Percentiles rank a stretch among this genome's conserved stretches.
Conservation (phyloP, 2,888 invertebrate species). For the Heliconius erato region DNA sequence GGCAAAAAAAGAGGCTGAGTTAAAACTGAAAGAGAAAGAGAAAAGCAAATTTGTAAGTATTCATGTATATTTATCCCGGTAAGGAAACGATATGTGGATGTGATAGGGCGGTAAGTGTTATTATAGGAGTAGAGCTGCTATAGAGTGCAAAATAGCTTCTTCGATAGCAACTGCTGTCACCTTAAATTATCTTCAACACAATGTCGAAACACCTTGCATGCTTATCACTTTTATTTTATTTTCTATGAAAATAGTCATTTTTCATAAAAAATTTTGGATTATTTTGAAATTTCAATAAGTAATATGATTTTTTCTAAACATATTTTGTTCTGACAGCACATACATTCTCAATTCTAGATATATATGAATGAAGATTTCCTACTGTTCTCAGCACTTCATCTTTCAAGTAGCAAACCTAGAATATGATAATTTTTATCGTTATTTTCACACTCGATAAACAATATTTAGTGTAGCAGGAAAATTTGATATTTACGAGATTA, state of each 20-base stretch:
- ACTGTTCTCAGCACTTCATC: constrained; percentile 16
- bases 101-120: constrained; percentile 85
- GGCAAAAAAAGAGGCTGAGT: constrained; percentile 86
- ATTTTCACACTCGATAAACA: constrained; percentile 25
- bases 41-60: constrained; percentile 86
- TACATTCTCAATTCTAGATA: background rate
- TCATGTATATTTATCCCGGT: constrained; percentile 81
- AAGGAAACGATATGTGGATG: constrained; percentile 73
- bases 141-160: constrained; percentile 78
- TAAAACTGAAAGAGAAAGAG: constrained; percentile 85
- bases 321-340: constrained; percentile 12
- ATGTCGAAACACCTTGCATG: constrained; percentile 50
- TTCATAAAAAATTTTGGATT: background rate
- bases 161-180: constrained; percentile 64
- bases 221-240: constrained; percentile 49
- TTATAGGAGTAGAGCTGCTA: constrained; percentile 70
- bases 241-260: constrained; percentile 2
- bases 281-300: constrained; percentile 28
- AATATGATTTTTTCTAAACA: background rate
- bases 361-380: constrained; percentile 17
- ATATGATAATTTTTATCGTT: constrained; percentile 16
- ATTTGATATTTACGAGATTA: constrained; percentile 66
- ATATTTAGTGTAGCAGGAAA: constrained; percentile 36
- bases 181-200: constrained; percentile 38
- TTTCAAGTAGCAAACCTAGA: constrained; percentile 17